Evolutionary conservation across 2,888 invertebrate genomes (phyloP).

Genomic region (Netelia fuscicornis): DNA sequence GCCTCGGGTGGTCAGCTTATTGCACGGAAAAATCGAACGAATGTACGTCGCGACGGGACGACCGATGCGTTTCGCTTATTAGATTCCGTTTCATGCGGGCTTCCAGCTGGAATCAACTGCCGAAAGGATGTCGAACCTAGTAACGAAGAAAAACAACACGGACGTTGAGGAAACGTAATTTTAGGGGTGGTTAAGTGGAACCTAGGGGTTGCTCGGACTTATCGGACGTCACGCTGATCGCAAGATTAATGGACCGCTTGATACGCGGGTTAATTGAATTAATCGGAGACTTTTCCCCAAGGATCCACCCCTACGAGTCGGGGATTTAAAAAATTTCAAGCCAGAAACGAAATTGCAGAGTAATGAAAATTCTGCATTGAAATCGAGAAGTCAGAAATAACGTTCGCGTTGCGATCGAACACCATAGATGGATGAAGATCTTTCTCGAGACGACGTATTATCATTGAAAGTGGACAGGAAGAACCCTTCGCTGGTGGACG

Average conservation of each 20-base stretch:
- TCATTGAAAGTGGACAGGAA: conserved; percentile 56
- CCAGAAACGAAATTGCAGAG: too few relatives aligned
- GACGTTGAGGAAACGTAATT: neutral
- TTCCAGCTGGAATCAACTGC: neutral
- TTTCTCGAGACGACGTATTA: conserved; percentile 42
- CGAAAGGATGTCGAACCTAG: neutral
- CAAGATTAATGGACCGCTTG: too few relatives aligned
- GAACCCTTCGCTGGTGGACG: conserved; percentile 29
- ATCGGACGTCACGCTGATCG: too few relatives aligned
- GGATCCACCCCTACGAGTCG: too few relatives aligned
- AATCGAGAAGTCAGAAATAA: too few relatives aligned
- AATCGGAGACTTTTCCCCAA: too few relatives aligned
- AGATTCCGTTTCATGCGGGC: conserved; percentile 13
- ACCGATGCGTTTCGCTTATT: conserved; percentile 43
- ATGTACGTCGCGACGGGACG: conserved; percentile 10
- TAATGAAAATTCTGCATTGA: too few relatives aligned
- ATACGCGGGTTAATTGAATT: too few relatives aligned
- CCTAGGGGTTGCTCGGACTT: too few relatives aligned
- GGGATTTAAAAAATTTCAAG: too few relatives aligned
- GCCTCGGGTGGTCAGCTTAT: conserved; percentile 78
- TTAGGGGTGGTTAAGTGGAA: too few relatives aligned
- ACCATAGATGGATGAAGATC: conserved; percentile 44
- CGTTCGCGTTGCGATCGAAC: neutral
- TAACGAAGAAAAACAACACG: conserved; percentile 25
- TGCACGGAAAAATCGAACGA: conserved; percentile 69